Percentiles rank a stretch among this genome's conserved stretches.
Conservation (phyloP, 2,888 invertebrate genomes). For the Drosophila picticornis region DNA sequence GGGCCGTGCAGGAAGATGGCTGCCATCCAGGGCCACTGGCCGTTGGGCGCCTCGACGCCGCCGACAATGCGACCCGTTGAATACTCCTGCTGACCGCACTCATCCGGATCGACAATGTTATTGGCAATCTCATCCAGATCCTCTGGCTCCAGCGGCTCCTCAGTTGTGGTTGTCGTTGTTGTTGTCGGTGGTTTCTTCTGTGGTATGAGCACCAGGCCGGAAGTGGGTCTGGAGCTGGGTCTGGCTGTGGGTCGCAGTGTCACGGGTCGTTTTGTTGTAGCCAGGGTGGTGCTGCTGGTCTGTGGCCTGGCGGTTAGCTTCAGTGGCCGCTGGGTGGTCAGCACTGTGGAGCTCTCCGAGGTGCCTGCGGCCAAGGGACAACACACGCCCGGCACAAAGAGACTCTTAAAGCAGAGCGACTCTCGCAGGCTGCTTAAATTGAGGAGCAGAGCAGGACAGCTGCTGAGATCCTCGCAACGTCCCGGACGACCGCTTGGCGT, state of each 20-base stretch:
- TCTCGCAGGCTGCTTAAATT: constrained; percentile 93
- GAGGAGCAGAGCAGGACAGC: constrained; percentile 93
- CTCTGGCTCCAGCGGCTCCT: constrained; percentile 75
- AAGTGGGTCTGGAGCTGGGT: constrained; percentile 74
- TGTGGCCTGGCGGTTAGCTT: constrained; percentile 80
- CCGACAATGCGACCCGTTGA: constrained; percentile 96
- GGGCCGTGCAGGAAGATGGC: constrained; percentile 96
- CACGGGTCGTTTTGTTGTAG: constrained; percentile 82
- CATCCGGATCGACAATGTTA: constrained; percentile 85
- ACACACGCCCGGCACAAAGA: constrained; percentile 96
- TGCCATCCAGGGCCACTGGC: constrained; percentile 98
- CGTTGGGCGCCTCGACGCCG: constrained; percentile 93
- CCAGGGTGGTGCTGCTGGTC: constrained; percentile 72
- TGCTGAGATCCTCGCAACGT: constrained; percentile 94
- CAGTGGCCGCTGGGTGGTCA: constrained; percentile 82
- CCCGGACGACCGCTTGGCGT: constrained; percentile 93
- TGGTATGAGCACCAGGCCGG: constrained; percentile 81
- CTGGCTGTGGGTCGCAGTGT: constrained; percentile 66
- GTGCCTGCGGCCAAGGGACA: constrained; percentile 88
- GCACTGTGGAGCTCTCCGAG: constrained; percentile 74
- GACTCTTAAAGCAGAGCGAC: constrained; percentile 95
- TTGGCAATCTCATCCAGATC: constrained; percentile 73
- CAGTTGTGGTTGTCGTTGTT: constrained; percentile 86
- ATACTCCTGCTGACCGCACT: constrained; percentile 93
- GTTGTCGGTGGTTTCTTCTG: constrained; percentile 85